Percentiles rank a stretch among this genome's conserved stretches.
phyloP scores from a whole-genome alignment of 2,888 invertebrate species.

The Vanessa cardui region DNA sequence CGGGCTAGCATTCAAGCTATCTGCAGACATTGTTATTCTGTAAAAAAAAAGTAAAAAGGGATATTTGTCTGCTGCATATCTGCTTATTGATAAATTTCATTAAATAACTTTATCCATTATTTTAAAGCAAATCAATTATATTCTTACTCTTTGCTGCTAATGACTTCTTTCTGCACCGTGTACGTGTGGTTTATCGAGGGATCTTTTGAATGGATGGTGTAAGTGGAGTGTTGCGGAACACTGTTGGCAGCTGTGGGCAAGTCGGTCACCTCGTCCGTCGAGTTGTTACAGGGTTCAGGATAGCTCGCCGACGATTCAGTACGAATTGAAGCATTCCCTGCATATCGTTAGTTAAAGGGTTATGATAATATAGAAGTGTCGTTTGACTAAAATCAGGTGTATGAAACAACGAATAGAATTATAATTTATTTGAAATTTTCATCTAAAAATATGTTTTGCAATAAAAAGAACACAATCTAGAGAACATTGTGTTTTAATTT shows the following conservation, averaged over 20 bases:
- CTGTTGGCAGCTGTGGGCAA: conserved; percentile 56
- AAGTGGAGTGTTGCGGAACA: conserved; percentile 51
- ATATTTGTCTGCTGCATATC: not conserved
- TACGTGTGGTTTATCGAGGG: conserved; percentile 57
- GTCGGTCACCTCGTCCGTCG: conserved; percentile 69
- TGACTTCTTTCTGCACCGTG: conserved; percentile 59
- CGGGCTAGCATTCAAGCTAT: conserved; percentile 75
- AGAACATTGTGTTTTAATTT: too few species aligned
- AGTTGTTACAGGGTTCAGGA: conserved; percentile 75
- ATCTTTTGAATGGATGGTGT: conserved; percentile 55
- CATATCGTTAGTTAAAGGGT: not conserved
- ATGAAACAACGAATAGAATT: too few species aligned
- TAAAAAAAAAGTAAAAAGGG: conserved; percentile 36
- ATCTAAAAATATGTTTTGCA: too few species aligned
- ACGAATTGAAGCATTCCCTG: conserved; percentile 67
- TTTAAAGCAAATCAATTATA: not conserved
- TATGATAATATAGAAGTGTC: not conserved
- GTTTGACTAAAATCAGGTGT: not conserved
- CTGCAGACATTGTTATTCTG: conserved; percentile 78
- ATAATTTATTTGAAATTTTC: too few species aligned
- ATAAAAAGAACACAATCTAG: too few species aligned
- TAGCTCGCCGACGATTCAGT: conserved; percentile 76
- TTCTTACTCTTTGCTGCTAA: conserved; percentile 69
- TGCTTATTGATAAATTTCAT: too few species aligned
- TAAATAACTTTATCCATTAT: not conserved